Percentiles rank a stretch among this genome's conserved stretches.
phyloP scores from a whole-genome alignment of 64 coral and sea anemone genomes.

The Actinia tenebrosa region DNA sequence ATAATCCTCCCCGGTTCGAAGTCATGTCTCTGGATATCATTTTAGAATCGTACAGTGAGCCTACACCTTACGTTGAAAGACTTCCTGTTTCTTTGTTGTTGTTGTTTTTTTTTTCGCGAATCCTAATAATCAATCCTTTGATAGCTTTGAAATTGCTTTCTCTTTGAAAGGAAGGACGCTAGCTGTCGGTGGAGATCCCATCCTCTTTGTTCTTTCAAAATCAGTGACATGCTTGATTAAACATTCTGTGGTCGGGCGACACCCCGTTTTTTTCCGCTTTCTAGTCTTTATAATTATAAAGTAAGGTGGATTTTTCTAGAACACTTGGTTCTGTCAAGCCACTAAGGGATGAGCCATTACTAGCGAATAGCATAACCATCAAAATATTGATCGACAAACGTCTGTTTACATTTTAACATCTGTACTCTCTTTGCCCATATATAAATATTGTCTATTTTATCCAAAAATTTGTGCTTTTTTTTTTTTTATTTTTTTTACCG shows the following conservation, averaged over 20 bases:
- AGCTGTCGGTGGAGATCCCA: background rate
- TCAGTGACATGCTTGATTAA: background rate
- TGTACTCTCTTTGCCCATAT: background rate
- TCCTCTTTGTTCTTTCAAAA: background rate
- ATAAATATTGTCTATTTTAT: background rate
- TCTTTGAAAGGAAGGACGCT: background rate
- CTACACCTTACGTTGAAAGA: no score
- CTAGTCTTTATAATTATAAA: background rate
- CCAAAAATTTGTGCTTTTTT: background rate
- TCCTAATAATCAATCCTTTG: background rate
- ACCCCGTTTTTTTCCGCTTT: background rate
- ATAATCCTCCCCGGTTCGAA: background rate
- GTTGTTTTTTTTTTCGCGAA: background rate
- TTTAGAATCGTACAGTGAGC: no score
- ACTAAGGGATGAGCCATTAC: background rate
- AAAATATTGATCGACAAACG: background rate
- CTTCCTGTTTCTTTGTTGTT: background rate
- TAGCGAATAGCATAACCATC: background rate
- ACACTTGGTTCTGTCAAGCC: background rate
- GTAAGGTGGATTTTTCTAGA: background rate
- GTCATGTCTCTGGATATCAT: no score
- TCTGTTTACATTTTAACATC: background rate
- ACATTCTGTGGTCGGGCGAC: background rate
- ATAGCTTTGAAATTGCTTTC: background rate
- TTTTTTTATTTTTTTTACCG: no score